These are phyloP conservation scores for Akabosia matsudoensis DNA, from an alignment of 1,140 invertebrate genomes.

Conservation along the genomic window DNA sequence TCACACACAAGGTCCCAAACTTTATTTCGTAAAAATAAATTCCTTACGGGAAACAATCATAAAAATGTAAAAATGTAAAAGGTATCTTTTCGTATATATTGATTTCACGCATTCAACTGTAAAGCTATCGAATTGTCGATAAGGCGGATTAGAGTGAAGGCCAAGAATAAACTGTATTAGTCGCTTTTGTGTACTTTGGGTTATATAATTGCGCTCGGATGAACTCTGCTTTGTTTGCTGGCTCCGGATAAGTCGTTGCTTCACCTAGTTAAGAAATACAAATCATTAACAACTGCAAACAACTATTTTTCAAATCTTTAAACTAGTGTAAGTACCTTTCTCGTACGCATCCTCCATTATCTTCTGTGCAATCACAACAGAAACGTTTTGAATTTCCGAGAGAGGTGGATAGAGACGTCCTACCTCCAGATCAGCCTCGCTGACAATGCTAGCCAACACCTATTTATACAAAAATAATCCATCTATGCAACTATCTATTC, in stretches of 20 bases:
- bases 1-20: too few species aligned
- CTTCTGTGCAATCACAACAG: conserved; percentile 77
- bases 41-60: too few species aligned
- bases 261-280: conserved; percentile 56
- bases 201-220: conserved; percentile 79
- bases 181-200: conserved; percentile 63
- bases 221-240: conserved; percentile 68
- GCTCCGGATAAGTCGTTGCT: conserved; percentile 73
- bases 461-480: conserved; percentile 59
- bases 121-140: too few species aligned
- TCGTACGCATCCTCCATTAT: conserved; percentile 86
- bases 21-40: too few species aligned
- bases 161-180: conserved; percentile 67
- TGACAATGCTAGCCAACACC: conserved; percentile 78
- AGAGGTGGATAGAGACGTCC: conserved; percentile 96
- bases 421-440: conserved; percentile 70
- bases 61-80: too few species aligned
- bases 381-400: conserved; percentile 80
- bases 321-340: conserved; percentile 58
- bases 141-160: conserved; percentile 50
- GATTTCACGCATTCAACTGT: too few species aligned
- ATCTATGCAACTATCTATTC: neutral
- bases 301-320: neutral
- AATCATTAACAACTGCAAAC: conserved; percentile 12
- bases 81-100: too few species aligned